phyloP scores from a whole-genome alignment of 2,113 vertebrate species.

The Heptranchias perlo region DNA sequence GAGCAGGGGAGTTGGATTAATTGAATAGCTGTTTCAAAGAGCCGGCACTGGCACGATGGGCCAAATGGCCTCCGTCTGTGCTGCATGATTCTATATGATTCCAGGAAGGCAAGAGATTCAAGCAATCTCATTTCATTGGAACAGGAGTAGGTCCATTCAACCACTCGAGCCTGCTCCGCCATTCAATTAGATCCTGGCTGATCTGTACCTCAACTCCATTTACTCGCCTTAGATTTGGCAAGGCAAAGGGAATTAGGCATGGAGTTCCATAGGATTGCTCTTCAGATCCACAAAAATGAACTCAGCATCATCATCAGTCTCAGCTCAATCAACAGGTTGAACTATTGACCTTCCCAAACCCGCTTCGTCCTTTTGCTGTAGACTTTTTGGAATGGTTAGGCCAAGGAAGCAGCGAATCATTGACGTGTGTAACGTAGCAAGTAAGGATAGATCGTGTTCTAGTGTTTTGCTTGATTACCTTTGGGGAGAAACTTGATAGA shows the following conservation, averaged over 20 bases:
- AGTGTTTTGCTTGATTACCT: neutral
- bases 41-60: too few relatives aligned
- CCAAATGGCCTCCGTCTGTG: too few relatives aligned
- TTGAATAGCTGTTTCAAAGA: too few relatives aligned
- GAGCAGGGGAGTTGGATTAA: too few relatives aligned
- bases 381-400: neutral
- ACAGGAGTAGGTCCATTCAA: too few relatives aligned
- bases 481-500: neutral
- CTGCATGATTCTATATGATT: too few relatives aligned
- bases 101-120: too few relatives aligned
- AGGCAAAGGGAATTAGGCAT: neutral
- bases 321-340: neutral
- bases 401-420: neutral
- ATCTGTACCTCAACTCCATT: neutral
- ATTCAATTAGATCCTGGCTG: too few relatives aligned
- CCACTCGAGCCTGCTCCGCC: too few relatives aligned
- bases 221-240: neutral
- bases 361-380: neutral
- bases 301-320: neutral
- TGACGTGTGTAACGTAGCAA: neutral
- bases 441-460: neutral
- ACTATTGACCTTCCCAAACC: neutral
- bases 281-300: neutral
- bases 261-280: neutral
- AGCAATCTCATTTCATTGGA: too few relatives aligned